A percentile compares a stretch with the other conserved stretches of the same genome.
These are phyloP conservation scores for Pristionchus maxplancki DNA, from an alignment of 2,888 invertebrate species.

Conservation along the genomic window DNA sequence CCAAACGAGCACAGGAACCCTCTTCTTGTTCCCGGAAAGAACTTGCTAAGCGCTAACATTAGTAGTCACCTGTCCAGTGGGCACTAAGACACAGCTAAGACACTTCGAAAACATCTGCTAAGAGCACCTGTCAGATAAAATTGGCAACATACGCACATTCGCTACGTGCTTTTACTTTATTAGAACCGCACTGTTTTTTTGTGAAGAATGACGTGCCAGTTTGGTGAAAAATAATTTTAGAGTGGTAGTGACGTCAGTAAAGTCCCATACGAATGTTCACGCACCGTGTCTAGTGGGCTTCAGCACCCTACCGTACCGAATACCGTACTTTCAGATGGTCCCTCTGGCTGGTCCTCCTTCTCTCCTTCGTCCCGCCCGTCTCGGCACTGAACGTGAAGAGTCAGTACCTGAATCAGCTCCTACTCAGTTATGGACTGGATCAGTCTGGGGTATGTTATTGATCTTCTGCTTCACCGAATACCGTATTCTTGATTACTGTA, in stretches of 20 bases:
- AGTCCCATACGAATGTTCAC: no score
- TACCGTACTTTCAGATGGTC: constrained; percentile 65
- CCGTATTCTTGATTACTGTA: no score
- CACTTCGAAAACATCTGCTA: background rate
- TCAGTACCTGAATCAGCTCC: constrained; percentile 68
- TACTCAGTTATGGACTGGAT: constrained; percentile 67
- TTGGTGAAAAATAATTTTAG: background rate
- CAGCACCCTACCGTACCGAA: no score
- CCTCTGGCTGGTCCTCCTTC: constrained; percentile 66
- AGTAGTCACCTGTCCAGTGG: no score
- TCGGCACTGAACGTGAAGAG: constrained; percentile 72
- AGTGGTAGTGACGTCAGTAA: background rate
- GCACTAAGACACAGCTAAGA: background rate
- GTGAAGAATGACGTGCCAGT: background rate
- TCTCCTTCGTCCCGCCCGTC: constrained; percentile 69
- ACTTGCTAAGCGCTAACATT: no score
- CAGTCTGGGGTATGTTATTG: constrained; percentile 59
- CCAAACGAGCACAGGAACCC: no score
- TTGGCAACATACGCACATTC: background rate
- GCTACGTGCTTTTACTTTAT: background rate
- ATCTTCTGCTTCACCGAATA: no score
- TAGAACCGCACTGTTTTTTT: background rate
- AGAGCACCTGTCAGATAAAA: background rate
- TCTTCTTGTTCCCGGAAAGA: no score
- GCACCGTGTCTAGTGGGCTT: no score